Evolutionary conservation across 2,797 vertebrate species (phyloP), one percentile per base, ranked within the genome.

Genomic region (Stomatorhinus walkeri): DNA sequence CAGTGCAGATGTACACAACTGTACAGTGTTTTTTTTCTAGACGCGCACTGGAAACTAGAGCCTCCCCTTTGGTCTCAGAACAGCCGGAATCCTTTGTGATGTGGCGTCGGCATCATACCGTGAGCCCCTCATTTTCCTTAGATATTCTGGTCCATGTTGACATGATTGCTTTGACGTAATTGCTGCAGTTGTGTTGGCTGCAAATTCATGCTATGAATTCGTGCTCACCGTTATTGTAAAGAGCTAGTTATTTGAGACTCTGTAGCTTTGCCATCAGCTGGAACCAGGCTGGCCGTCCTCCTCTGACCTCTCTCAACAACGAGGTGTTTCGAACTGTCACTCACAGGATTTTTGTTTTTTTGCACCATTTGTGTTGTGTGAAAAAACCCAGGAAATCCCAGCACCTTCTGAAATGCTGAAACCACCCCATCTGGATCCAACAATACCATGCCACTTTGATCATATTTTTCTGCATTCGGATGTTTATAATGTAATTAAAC

Each of bases 1-100:
- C 94, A 79, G 6, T 36, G 36, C 72, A 36, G 1, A 79, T 79
- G 64, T 68, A 68, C 64, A 68, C 64, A 68, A 14, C 28, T 36
- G 64, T 68, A 68, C 64, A 68, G 4, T 43, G 16, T 43, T 4
- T 79, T 9, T 68, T 36, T 40, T 76, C 32, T 43, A 40, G 7
- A 40, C 16, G 43, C 2, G 1, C 36, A 79, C 28, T 40, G 3
- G 68, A 28, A 28, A 64, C 28, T 68, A 68, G 9, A 3, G 32
- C 59, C 59, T 22, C 52, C 59, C 22, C 24, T 64, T 64, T 64
- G 24, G 24, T 24, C 59, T 28, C 59, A 64, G 22, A 9, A 64
- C 61, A 64, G 24, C 61, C 3, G 9, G 59, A 64, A 64, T 46
- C 43, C 43, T 61, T 59, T 61, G 59, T 8, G 7, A 3, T 2